Base-by-base conservation (phyloP, 2,113 vertebrate genomes). In the Malaclemys terrapin region DNA sequence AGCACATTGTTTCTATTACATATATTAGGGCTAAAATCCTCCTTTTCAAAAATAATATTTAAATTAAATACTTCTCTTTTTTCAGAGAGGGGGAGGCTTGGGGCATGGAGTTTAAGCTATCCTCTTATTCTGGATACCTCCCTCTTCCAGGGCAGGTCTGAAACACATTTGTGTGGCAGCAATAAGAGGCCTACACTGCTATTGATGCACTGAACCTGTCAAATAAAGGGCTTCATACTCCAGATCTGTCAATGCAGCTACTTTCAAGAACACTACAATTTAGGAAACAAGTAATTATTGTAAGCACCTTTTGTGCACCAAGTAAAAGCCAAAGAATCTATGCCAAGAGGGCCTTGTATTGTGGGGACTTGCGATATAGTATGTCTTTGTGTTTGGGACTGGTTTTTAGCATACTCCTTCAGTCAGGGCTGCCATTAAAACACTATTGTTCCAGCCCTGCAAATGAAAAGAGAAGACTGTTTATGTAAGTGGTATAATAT, bases 401-500 rank as follows among this genome's bases (percentile, higher is more conserved):
- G 29, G 29, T 62, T 62, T 31, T 62, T 62, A 62, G 31, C 11
- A 10, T 62, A 29, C 35, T n/a, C 2, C 10, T 62, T 88, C 38
- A 86, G 10, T 56, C 49, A 84, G 79, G 25, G 2, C 2, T 57
- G 62, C 1, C 3, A 4, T 0, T 14, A 35, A 42, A 59, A 35
- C 52, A 38, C 3, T 31, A 57, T 92, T 89, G 7, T 81, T 49
- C 8, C n/a, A 82, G 35, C 62, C 57, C 53, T 93, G 86, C 76
- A 75, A 35, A 52, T 38, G 80, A 72, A 10, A 80, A 24, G 56
- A 6, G 8, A 3, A 93, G 86, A 89, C 17, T 79, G 16, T 16
- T 84, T 22, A n/a, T 2, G 4, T 0, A 59, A 59, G 10, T 27
- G 10, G 25, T 59, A 25, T 16, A 7, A 1, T 0, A 7, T 38